These are phyloP conservation scores for Podabrus alpinus DNA, from an alignment of 2,888 invertebrate species.

Conservation along the genomic window DNA sequence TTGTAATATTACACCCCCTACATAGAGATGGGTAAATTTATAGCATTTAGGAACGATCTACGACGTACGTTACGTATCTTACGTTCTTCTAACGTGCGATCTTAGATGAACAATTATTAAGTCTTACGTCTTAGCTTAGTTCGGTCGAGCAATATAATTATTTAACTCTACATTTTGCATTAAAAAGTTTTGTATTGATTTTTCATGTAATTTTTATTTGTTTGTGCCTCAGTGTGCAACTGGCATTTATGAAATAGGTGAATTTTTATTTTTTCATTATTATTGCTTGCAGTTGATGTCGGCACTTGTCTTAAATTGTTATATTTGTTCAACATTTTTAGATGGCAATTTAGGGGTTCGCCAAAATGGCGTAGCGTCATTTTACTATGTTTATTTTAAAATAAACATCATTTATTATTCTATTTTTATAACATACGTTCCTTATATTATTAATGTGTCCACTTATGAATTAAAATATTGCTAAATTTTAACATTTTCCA, in stretches of 20 bases:
- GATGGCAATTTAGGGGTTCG: constrained; percentile 53
- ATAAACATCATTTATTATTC: constrained; percentile 7
- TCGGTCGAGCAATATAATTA: constrained; percentile 54
- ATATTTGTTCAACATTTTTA: constrained; percentile 52
- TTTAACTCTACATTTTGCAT: constrained; percentile 58
- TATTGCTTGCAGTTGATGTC: constrained; percentile 5
- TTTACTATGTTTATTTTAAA: constrained; percentile 34
- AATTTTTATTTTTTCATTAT: constrained; percentile 17
- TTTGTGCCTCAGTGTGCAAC: constrained; percentile 41
- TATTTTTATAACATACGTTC: constrained; percentile 14
- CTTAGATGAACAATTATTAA: constrained; percentile 44
- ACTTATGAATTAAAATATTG: background rate
- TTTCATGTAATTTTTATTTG: constrained; percentile 49
- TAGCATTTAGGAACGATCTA: constrained; percentile 41
- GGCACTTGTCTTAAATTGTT: constrained; percentile 41
- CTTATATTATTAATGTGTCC: constrained; percentile 2
- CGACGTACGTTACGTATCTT: constrained; percentile 47
- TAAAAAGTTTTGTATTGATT: constrained; percentile 57
- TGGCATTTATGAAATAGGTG: constrained; percentile 41
- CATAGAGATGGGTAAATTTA: constrained; percentile 51
- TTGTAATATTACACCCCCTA: constrained; percentile 52
- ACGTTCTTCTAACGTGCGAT: constrained; percentile 45
- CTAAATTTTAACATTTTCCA: background rate
- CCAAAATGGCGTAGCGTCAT: constrained; percentile 56
- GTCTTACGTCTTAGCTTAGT: constrained; percentile 49